Percentiles rank a stretch among this genome's conserved stretches.
Conservation (phyloP, 2,797 vertebrate genomes). For the Pseudopleuronectes americanus region DNA sequence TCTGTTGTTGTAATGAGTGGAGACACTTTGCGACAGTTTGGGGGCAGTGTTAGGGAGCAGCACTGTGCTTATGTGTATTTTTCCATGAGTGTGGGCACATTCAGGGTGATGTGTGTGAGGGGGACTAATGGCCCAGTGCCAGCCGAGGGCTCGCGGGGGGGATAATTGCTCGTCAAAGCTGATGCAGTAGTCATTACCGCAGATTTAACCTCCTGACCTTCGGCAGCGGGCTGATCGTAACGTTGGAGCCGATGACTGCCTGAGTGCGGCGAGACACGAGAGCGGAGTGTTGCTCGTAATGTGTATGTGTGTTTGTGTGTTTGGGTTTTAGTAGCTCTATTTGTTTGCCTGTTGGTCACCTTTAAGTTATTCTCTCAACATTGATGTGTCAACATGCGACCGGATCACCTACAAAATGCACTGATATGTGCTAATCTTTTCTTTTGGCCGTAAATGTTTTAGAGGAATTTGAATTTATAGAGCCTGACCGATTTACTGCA, state of each 20-base stretch:
- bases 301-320: constrained; percentile 26
- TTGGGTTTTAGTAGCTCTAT: constrained; percentile 4
- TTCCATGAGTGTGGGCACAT: constrained; percentile 21
- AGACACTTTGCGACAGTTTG: constrained; percentile 24
- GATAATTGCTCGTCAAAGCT: constrained; percentile 77
- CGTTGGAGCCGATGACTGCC: constrained; percentile 27
- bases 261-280: constrained; percentile 18
- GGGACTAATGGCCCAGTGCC: constrained; percentile 52
- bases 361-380: constrained; percentile 1
- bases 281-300: constrained; percentile 24
- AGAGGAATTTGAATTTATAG: background rate
- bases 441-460: background rate
- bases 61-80: constrained; percentile 9
- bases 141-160: constrained; percentile 43
- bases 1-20: constrained; percentile 23
- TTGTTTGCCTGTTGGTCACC: constrained; percentile 9
- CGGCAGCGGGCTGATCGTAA: constrained; percentile 30
- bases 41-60: constrained; percentile 6
- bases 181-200: constrained; percentile 71
- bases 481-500: too few species aligned
- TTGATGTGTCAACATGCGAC: background rate
- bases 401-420: too few species aligned
- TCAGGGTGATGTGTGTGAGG: constrained; percentile 11
- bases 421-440: too few species aligned
- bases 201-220: constrained; percentile 67